A percentile compares a stretch with the other conserved stretches of the same genome.
Conservation (phyloP, 2,888 invertebrate species). For the Standfussiana lucernea region DNA sequence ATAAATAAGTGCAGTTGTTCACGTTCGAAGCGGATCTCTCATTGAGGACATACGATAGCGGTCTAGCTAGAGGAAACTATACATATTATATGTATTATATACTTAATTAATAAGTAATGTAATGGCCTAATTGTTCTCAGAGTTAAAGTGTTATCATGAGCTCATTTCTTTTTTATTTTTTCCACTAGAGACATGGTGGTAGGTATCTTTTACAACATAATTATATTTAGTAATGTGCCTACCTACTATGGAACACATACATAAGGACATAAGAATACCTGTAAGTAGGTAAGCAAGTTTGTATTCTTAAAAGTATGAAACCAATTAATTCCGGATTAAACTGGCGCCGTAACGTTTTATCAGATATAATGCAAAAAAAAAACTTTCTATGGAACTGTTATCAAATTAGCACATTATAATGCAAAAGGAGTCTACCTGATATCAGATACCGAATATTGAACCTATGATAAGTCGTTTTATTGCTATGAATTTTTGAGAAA, state of each 20-base stretch:
- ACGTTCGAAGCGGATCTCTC: constrained; percentile 34
- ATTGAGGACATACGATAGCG: constrained; percentile 48
- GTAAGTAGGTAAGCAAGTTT: not conserved
- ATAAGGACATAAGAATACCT: not conserved
- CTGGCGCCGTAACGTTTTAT: not conserved
- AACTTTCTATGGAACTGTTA: constrained; percentile 33
- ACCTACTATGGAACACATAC: too few species aligned
- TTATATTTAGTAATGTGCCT: too few species aligned
- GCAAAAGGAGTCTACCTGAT: constrained; percentile 12
- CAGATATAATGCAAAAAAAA: constrained; percentile 30
- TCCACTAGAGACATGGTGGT: not conserved
- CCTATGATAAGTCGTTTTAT: not conserved
- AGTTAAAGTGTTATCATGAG: not conserved
- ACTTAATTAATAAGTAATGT: not conserved
- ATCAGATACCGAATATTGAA: constrained; percentile 15
- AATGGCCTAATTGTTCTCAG: constrained; percentile 33
- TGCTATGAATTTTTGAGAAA: not conserved
- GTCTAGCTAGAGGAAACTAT: constrained; percentile 44
- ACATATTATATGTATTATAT: too few species aligned
- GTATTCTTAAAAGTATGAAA: not conserved
- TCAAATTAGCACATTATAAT: constrained; percentile 39
- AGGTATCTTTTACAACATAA: not conserved
- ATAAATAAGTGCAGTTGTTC: constrained; percentile 13
- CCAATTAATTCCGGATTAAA: not conserved
- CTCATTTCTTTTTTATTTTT: not conserved